A percentile compares a stretch with the other conserved stretches of the same genome.
Conservation (phyloP, 2,113 vertebrate genomes). For the Clarias gariepinus region DNA sequence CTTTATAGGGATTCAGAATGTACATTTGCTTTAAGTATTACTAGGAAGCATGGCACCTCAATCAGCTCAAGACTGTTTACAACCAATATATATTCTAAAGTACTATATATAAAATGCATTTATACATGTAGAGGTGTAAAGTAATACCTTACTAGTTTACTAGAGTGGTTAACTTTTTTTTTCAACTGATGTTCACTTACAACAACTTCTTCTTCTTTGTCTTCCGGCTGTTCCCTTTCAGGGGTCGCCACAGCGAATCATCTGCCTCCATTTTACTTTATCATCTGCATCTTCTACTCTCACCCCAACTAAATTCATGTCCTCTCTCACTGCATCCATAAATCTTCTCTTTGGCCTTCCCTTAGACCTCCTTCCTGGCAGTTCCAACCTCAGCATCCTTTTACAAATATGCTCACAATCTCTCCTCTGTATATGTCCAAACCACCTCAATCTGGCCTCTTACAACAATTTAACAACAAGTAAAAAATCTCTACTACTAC, state of each 20-base stretch:
- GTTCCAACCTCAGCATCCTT: too few species aligned
- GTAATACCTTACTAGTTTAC: not conserved
- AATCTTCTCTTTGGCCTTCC: too few species aligned
- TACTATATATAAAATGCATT: not conserved
- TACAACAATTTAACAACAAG: not conserved
- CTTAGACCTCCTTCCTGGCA: too few species aligned
- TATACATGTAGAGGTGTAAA: not conserved
- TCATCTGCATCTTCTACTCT: too few species aligned
- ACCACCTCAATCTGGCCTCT: not conserved
- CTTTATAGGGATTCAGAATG: not conserved
- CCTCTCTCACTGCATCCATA: too few species aligned
- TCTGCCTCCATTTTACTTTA: too few species aligned
- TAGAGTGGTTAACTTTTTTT: not conserved
- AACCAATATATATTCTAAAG: not conserved
- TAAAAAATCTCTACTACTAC: not conserved
- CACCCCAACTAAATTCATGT: too few species aligned
- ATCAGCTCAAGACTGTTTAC: not conserved
- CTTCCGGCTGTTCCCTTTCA: too few species aligned
- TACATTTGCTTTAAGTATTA: not conserved
- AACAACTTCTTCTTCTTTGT: too few species aligned
- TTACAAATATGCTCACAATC: too few species aligned
- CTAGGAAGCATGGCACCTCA: not conserved
- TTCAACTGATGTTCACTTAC: not conserved
- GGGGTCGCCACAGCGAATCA: too few species aligned
- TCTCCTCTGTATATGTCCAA: too few species aligned